Evolutionary conservation across 2,888 invertebrate species (phyloP).

Genomic region (Drosophila lacicola): DNA sequence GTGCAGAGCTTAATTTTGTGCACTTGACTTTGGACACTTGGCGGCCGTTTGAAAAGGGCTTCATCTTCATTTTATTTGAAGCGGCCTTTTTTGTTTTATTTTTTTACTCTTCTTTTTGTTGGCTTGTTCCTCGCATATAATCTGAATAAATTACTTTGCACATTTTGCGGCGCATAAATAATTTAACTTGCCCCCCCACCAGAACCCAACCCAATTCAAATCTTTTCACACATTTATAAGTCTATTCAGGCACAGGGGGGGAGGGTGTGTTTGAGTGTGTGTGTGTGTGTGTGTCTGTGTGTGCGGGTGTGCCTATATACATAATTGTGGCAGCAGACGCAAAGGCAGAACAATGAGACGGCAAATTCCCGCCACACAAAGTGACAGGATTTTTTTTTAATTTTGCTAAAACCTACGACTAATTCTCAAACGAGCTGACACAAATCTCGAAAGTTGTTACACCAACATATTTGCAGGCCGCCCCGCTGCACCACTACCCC

Average conservation of each 20-base stretch:
- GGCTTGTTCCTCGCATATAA: slow-evolving; percentile 58
- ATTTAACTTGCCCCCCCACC: slow-evolving; percentile 49
- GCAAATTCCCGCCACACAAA: slow-evolving; percentile 69
- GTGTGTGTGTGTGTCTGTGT: slow-evolving; percentile 1
- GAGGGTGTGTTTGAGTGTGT: slow-evolving; percentile 3
- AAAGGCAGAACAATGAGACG: slow-evolving; percentile 64
- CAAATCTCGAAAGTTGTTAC: slow-evolving; percentile 75
- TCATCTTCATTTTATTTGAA: slow-evolving; percentile 70
- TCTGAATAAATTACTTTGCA: slow-evolving; percentile 80
- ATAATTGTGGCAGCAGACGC: slow-evolving; percentile 29
- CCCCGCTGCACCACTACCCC: slow-evolving; percentile 3
- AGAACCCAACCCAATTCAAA: slow-evolving; percentile 2
- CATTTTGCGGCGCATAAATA: slow-evolving; percentile 79
- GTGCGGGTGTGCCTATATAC: slow-evolving; percentile 7
- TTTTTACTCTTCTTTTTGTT: slow-evolving; percentile 17
- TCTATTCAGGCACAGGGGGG: slow-evolving; percentile 9
- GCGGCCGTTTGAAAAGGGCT: slow-evolving; percentile 69
- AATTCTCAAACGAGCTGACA: slow-evolving; percentile 82
- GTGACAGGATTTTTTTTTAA: slow-evolving; percentile 74
- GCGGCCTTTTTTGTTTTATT: slow-evolving; percentile 30
- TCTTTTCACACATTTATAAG: slow-evolving; percentile 37
- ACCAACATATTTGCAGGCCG: slow-evolving; percentile 63
- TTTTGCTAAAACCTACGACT: slow-evolving; percentile 79
- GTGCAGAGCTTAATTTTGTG: slow-evolving; percentile 77
- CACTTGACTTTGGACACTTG: slow-evolving; percentile 75